Percentiles rank a stretch among this genome's conserved stretches.
Evolutionary conservation across 2,888 invertebrate species (phyloP).

Genomic region (Megaustenia siamemsis): DNA sequence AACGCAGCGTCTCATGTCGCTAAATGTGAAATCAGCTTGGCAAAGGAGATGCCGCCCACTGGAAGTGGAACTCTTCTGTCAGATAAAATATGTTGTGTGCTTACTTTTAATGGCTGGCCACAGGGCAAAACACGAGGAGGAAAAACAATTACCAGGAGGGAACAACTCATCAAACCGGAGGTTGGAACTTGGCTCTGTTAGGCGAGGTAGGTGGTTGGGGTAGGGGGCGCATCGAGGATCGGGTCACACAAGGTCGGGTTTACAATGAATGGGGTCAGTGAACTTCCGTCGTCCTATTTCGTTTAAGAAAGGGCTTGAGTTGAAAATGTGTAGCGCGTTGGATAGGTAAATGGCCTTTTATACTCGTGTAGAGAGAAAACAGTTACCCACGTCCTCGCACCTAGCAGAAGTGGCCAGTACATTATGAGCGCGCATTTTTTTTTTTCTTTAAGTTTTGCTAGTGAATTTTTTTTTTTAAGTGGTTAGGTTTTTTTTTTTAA

Average conservation of each 20-base stretch:
- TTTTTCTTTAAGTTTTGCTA: too few species aligned
- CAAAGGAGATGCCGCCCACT: not conserved
- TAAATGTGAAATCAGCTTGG: too few species aligned
- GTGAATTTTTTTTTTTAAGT: too few species aligned
- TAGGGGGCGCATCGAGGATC: not conserved
- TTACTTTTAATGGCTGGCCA: constrained; percentile 38
- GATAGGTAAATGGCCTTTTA: too few species aligned
- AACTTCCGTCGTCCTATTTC: not conserved
- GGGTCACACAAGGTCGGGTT: constrained; percentile 22
- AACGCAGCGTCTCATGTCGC: too few species aligned
- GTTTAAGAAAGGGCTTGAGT: not conserved
- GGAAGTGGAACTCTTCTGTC: constrained; percentile 10
- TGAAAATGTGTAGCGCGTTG: too few species aligned
- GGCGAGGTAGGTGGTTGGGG: constrained; percentile 2
- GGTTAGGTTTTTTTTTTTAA: too few species aligned
- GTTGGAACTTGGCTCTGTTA: not conserved
- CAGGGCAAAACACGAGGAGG: constrained; percentile 23
- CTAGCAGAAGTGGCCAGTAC: too few species aligned
- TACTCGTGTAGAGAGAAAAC: too few species aligned
- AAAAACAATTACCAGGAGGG: constrained; percentile 30
- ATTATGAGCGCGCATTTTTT: too few species aligned
- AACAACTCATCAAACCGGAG: constrained; percentile 20
- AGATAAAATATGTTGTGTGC: not conserved
- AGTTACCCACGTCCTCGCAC: too few species aligned
- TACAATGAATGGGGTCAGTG: constrained; percentile 25